Evolutionary conservation across 2,113 vertebrate genomes (phyloP).

Genomic region (Craseonycteris thonglongyai): DNA sequence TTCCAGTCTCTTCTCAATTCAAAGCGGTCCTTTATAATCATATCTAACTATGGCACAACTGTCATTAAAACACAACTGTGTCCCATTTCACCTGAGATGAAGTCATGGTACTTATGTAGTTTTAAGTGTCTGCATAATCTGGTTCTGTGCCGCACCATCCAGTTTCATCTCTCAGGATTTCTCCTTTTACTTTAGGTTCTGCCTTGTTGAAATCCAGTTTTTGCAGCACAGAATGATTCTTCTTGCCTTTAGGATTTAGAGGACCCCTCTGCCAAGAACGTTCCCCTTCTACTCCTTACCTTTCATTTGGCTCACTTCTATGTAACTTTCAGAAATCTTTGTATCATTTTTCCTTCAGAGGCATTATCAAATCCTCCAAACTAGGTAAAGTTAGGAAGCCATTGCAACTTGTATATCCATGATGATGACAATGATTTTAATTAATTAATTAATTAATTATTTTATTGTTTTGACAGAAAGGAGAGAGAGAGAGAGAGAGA

Average conservation of each 20-base stretch:
- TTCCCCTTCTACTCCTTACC: background rate
- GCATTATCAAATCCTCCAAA: background rate
- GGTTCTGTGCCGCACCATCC: background rate
- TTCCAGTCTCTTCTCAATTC: background rate
- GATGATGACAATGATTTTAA: background rate
- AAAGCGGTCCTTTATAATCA: background rate
- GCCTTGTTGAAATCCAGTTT: background rate
- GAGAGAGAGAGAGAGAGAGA: too few species aligned
- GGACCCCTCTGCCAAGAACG: background rate
- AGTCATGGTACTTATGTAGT: background rate
- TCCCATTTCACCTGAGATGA: background rate
- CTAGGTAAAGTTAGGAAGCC: background rate
- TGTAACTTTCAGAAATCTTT: slow-evolving; percentile 19
- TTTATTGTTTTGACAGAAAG: too few species aligned
- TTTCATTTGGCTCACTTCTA: background rate
- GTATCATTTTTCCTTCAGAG: background rate
- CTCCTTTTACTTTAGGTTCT: background rate
- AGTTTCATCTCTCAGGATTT: background rate
- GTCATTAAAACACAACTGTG: background rate
- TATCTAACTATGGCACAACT: background rate
- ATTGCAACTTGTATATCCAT: background rate
- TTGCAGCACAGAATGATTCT: background rate
- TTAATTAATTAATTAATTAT: background rate
- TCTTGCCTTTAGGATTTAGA: background rate
- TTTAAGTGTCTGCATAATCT: background rate